Conservation (phyloP, 2,888 invertebrate genomes). For the Rhamnusium bicolor region DNA sequence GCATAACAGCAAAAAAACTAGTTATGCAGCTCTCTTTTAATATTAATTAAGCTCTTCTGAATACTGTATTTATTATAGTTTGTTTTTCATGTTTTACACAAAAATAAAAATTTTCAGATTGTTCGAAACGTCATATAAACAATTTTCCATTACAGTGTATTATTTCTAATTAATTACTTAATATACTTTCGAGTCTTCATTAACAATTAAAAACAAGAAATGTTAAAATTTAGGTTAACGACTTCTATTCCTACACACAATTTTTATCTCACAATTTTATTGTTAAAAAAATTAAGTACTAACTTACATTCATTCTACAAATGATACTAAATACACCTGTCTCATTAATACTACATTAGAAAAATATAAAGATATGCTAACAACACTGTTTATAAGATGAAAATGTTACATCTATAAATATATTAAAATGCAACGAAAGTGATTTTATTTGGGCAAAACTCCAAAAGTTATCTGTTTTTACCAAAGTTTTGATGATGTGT, state of each 20-base stretch:
- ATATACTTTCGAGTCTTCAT: too few species aligned
- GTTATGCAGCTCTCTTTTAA: too few species aligned
- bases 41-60: too few species aligned
- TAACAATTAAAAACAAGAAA: background rate
- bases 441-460: slow-evolving; percentile 47
- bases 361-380: slow-evolving; percentile 15
- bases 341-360: background rate
- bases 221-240: background rate
- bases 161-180: too few species aligned
- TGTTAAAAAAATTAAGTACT: background rate
- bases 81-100: too few species aligned
- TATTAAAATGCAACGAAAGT: slow-evolving; percentile 32
- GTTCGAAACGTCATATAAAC: too few species aligned
- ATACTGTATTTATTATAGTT: too few species aligned
- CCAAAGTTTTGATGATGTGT: slow-evolving; percentile 10
- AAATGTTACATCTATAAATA: slow-evolving; percentile 36
- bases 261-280: too few species aligned
- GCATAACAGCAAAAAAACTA: too few species aligned
- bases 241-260: too few species aligned
- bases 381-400: slow-evolving; percentile 9
- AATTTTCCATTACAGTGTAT: too few species aligned
- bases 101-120: too few species aligned
- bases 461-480: slow-evolving; percentile 39
- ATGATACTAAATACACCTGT: slow-evolving; percentile 3
- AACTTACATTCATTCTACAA: slow-evolving; percentile 40